Conservation (phyloP, 64 coral and sea anemone genomes). For the Pocillopora damicornis region DNA sequence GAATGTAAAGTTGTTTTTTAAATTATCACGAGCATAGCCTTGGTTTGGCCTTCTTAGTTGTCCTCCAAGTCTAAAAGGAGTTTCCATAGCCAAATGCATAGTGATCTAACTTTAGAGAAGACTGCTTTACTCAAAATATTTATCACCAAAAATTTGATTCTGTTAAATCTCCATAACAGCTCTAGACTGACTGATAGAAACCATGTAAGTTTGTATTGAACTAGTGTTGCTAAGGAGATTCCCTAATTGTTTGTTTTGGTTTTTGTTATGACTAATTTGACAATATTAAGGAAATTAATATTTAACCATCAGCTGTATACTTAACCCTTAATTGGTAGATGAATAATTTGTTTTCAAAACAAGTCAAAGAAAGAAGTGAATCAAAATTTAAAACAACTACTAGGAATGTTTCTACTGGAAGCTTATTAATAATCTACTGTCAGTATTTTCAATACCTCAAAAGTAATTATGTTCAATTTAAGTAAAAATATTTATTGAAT, state of each 20-base stretch:
- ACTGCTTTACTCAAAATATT: neutral
- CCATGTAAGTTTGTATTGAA: neutral
- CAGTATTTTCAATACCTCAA: no score
- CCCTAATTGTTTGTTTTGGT: neutral
- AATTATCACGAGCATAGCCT: conserved; percentile 44
- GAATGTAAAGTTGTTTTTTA: conserved; percentile 44
- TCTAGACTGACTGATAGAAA: neutral
- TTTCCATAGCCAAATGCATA: conserved; percentile 29
- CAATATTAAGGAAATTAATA: conserved; percentile 9
- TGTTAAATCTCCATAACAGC: neutral
- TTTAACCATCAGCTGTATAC: neutral
- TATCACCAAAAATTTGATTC: neutral
- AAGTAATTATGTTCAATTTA: no score
- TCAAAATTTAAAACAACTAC: neutral
- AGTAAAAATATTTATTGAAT: no score
- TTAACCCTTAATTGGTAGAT: neutral
- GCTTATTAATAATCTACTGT: no score
- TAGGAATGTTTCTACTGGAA: neutral
- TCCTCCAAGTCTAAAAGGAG: conserved; percentile 43
- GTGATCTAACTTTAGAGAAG: neutral
- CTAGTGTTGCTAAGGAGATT: conserved; percentile 29
- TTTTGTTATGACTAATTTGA: neutral
- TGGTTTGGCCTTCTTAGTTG: conserved; percentile 38
- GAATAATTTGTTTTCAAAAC: conserved; percentile 12
- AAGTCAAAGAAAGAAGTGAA: neutral